Conservation (phyloP, 1,140 invertebrate species). For the Plutomurus gul region DNA sequence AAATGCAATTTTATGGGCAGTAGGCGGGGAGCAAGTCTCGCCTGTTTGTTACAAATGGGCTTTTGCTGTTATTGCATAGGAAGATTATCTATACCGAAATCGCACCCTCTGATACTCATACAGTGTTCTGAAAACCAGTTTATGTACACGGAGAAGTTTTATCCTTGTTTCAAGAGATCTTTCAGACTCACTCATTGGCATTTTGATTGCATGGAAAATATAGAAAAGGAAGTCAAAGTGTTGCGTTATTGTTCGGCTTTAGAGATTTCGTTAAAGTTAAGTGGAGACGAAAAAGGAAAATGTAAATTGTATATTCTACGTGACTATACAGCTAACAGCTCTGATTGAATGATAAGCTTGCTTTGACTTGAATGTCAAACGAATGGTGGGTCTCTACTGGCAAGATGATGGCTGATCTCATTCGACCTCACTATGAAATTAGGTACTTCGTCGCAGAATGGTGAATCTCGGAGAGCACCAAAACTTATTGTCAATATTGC, state of each 20-base stretch:
- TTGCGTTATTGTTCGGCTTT: not conserved
- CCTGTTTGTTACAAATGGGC: not conserved
- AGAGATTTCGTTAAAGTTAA: conserved; percentile 1
- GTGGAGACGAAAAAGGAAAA: conserved; percentile 1
- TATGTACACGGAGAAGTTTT: not conserved
- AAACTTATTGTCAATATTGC: not conserved
- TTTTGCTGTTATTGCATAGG: not conserved
- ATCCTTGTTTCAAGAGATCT: not conserved
- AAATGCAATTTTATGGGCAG: conserved; percentile 1
- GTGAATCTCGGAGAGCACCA: too few species aligned
- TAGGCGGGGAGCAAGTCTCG: not conserved
- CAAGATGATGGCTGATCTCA: not conserved
- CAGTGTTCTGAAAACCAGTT: not conserved
- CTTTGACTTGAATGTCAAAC: conserved; percentile 19
- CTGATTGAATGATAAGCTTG: conserved; percentile 25
- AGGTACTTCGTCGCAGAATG: too few species aligned
- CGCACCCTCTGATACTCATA: not conserved
- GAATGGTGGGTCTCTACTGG: not conserved
- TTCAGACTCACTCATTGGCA: not conserved
- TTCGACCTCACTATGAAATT: too few species aligned
- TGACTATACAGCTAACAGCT: conserved; percentile 11
- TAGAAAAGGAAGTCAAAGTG: not conserved
- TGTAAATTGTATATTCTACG: conserved; percentile 15
- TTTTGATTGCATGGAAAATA: not conserved
- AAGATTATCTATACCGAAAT: not conserved